Percentiles rank a stretch among this genome's conserved stretches.
phyloP scores from a whole-genome alignment of 30 jellyfish, hydroid and myxozoan genomes.

The Clytia hemisphaerica region DNA sequence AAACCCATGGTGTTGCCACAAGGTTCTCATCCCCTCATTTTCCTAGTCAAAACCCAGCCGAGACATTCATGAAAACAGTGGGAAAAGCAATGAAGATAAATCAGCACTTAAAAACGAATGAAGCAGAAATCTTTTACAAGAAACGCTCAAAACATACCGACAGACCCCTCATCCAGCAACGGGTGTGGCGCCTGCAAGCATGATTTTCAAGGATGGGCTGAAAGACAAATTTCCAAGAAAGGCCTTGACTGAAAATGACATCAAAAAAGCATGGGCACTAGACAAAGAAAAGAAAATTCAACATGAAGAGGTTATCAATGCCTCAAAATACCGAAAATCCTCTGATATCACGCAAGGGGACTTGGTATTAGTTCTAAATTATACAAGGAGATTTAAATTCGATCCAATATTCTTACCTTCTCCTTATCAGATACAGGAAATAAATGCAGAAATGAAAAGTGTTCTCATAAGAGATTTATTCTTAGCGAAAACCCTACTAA shows the following conservation, averaged over 20 bases:
- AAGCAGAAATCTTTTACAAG: conserved; percentile 15
- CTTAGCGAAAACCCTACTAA: no score
- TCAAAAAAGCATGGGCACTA: neutral
- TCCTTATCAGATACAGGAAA: no score
- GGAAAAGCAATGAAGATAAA: conserved; percentile 47
- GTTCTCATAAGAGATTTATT: no score
- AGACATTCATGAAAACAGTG: conserved; percentile 32
- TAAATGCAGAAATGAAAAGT: no score
- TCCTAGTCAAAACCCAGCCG: conserved; percentile 51
- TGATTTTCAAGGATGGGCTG: conserved; percentile 34
- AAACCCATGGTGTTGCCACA: neutral
- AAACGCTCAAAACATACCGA: conserved; percentile 32
- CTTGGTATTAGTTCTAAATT: no score
- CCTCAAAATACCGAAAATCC: no score
- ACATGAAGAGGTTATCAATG: no score
- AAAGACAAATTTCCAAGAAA: conserved; percentile 18
- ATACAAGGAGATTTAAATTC: no score
- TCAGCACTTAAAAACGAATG: neutral
- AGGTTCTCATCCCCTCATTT: conserved; percentile 19
- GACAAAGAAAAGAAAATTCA: no score
- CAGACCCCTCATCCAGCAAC: conserved; percentile 38
- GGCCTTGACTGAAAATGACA: neutral
- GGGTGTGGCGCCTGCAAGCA: conserved; percentile 48
- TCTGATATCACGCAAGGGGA: no score
- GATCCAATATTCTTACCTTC: no score